Evolutionary conservation across 2,797 vertebrate genomes (phyloP), one percentile per base, ranked within the genome.

Genomic region (Acestrorhynchus altus): DNA sequence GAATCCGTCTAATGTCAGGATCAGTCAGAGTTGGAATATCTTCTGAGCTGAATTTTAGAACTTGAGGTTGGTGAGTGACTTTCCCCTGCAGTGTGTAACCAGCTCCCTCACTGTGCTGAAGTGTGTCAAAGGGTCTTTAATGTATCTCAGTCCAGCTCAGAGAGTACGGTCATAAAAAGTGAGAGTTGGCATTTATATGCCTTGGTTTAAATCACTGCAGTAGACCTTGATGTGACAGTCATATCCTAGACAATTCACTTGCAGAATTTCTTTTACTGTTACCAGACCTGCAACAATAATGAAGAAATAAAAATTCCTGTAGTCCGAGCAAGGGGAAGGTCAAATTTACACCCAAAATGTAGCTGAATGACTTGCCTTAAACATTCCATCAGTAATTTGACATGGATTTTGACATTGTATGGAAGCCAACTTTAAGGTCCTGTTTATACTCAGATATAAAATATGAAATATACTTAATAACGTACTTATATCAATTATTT

Each of bases 211-310:
- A 92, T 93, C 91, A 90, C 65, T 71, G 70, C 89, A 89, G 85
- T 87, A 87, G 88, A 83, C 83, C 80, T 88, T 79, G 79, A 87
- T 88, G 87, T 90, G 91, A 91, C 89, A 91, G 88, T 93, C 92
- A 90, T 82, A 85, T 86, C 82, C 83, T 74, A 90, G 89, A 90
- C 88, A 89, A 88, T 90, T 87, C 88, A 59, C 83, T 83, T 79
- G 84, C 84, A 82, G n/a, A 88, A 88, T 90, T 88, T 84, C 20
- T 84, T 81, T 85, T 87, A 89, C 86, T 84, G 87, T 90, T 86
- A 86, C 85, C 67, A 74, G 85, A 89, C 85, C 79, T 86, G 83
- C 74, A 87, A 87, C 84, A 86, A 86, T 90, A 85, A 83, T 83
- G 84, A 89, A 83, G 65, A 81, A 83, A 90, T 88, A 75, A 84